phyloP scores from a whole-genome alignment of 1,140 invertebrate species.

The Pseudobourletiella spinata region DNA sequence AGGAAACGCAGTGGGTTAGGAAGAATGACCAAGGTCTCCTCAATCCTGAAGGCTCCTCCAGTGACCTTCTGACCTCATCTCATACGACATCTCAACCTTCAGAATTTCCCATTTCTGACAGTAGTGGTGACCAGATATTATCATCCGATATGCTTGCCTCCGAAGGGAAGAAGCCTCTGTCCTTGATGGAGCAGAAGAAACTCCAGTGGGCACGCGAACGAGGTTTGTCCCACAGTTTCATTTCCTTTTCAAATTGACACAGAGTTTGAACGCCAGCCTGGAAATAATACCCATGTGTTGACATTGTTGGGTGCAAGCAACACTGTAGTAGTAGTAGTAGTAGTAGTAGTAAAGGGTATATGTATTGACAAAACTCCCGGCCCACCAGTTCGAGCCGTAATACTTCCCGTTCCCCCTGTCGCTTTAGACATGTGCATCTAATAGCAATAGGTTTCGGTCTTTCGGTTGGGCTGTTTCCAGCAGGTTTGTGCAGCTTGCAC shows the following conservation, averaged over 20 bases:
- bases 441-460: too few species aligned
- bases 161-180: conserved; percentile 43
- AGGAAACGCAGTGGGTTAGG: background rate
- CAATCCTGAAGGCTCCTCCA: background rate
- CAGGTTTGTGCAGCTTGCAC: too few species aligned
- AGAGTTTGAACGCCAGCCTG: background rate
- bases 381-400: too few species aligned
- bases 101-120: too few species aligned
- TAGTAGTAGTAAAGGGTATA: background rate
- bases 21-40: background rate
- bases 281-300: too few species aligned
- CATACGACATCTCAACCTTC: background rate
- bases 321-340: background rate
- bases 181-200: conserved; percentile 61
- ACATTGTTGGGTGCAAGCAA: too few species aligned
- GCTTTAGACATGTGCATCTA: too few species aligned
- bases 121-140: background rate
- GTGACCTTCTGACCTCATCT: background rate
- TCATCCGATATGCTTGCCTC: conserved; percentile 16
- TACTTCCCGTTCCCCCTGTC: too few species aligned
- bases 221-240: conserved; percentile 52
- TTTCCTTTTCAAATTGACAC: background rate
- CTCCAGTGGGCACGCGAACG: conserved; percentile 64
- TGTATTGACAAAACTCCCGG: background rate
- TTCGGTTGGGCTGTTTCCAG: too few species aligned